These are phyloP conservation scores for Aricia agestis DNA, from an alignment of 1,140 invertebrate genomes.

Conservation along the genomic window DNA sequence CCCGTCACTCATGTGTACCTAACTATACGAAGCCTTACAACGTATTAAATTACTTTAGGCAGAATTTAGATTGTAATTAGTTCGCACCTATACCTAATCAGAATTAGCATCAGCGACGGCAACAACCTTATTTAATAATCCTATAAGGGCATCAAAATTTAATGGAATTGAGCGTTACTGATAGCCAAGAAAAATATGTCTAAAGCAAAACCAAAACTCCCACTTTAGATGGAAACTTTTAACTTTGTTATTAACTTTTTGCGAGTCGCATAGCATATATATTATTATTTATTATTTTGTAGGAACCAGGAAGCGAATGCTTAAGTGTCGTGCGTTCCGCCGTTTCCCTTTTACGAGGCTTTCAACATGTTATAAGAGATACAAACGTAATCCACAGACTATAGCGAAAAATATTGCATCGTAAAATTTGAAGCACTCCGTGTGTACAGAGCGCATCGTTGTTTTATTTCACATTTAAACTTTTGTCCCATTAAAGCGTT, in stretches of 20 bases:
- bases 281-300: background rate
- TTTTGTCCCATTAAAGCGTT: constrained; percentile 49
- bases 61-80: background rate
- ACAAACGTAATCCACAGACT: constrained; percentile 10
- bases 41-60: background rate
- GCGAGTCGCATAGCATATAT: background rate
- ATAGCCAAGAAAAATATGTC: no score
- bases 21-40: background rate
- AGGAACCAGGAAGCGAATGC: background rate
- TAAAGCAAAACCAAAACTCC: no score
- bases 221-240: no score
- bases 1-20: constrained; percentile 7
- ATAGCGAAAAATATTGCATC: constrained; percentile 27
- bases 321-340: background rate
- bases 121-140: no score
- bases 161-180: no score
- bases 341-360: constrained; percentile 4
- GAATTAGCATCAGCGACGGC: no score
- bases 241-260: no score
- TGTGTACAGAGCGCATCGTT: constrained; percentile 22
- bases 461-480: constrained; percentile 58
- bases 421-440: constrained; percentile 29
- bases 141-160: no score
- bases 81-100: background rate
- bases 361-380: constrained; percentile 11